Percentiles rank a stretch among this genome's conserved stretches.
Evolutionary conservation across 2,797 vertebrate genomes (phyloP).

Genomic region (Dermochelys coriacea): DNA sequence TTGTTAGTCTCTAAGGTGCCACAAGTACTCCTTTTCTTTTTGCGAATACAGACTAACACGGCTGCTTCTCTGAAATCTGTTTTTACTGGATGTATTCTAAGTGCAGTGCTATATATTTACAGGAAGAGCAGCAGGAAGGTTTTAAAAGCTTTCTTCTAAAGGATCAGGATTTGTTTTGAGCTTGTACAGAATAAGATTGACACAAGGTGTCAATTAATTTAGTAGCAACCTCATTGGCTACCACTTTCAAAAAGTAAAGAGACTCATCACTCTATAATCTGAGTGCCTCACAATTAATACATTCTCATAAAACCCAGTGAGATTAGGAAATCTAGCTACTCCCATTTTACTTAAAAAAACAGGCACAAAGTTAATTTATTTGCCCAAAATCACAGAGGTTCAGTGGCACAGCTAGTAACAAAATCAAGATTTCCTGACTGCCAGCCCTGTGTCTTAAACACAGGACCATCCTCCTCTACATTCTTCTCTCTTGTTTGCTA

Average conservation of each 20-base stretch:
- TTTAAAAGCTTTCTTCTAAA: neutral
- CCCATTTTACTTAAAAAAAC: neutral
- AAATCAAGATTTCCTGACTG: neutral
- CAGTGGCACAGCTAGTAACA: neutral
- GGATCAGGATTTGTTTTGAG: slow-evolving; percentile 5
- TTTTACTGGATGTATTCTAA: neutral
- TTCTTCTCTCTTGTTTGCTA: neutral
- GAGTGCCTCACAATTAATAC: neutral
- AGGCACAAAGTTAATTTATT: no score
- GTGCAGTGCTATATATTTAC: neutral
- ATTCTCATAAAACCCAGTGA: neutral
- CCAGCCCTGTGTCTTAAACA: neutral
- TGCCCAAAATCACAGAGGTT: no score
- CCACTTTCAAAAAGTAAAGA: neutral
- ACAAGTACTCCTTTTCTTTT: no score
- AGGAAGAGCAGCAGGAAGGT: neutral
- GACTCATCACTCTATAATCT: neutral
- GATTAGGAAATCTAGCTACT: neutral
- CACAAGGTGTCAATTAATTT: neutral
- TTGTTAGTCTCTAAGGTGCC: no score
- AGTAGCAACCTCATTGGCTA: neutral
- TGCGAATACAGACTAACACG: no score
- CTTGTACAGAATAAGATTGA: neutral
- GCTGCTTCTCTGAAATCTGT: no score
- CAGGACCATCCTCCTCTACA: no score